Base-by-base conservation (phyloP, 2,113 vertebrate genomes). In the Papio anubis region DNA sequence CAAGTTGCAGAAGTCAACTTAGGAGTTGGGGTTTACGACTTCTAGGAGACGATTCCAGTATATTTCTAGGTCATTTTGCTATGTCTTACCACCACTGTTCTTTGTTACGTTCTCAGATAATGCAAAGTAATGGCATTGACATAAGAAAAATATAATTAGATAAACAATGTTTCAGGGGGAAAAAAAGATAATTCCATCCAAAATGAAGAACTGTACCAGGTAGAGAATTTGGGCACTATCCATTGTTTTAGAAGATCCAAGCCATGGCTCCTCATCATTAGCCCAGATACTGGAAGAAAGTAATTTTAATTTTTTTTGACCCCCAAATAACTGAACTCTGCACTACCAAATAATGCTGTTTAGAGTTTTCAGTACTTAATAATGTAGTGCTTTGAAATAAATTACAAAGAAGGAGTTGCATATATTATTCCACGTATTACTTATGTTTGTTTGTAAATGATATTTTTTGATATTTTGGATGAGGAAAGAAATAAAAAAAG, bases 61-160 rank as follows among this genome's bases (percentile, higher is more conserved):
- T 45, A 91, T 40, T 82, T 95, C 43, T 93, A 82, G 92, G 92
- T 86, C 81, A 91, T 79, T 93, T 94, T 88, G 17, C 45, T 96
- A 76, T 66, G 68, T 96, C 66, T 88, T 30, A 93, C 59, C 59
- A 68, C 55, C 68, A 78, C n/a, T 82, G 85, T 96, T 87, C 92
- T 97, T 84, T 92, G 55, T 76, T 94, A 79, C 90, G 82, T 95
- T 93, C 93, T 96, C 81, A 88, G 90, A 96, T 75, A 96, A 96
- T 96, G 81, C 88, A 94, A 97, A 97, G 76, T 96, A 97, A 97
- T 96, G 38, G 35, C 88, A 92, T 93, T 96, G 93, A 96, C 97
- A 97, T 97, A 95, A 97, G 96, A 97, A 97, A 97, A 98, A 98
- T 98, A 97, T 97, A 97, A 98, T 98, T 98, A 97, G 94, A 97